These are phyloP conservation scores for Oophaga pumilio DNA, from an alignment of 2,113 vertebrate species.

Conservation along the genomic window DNA sequence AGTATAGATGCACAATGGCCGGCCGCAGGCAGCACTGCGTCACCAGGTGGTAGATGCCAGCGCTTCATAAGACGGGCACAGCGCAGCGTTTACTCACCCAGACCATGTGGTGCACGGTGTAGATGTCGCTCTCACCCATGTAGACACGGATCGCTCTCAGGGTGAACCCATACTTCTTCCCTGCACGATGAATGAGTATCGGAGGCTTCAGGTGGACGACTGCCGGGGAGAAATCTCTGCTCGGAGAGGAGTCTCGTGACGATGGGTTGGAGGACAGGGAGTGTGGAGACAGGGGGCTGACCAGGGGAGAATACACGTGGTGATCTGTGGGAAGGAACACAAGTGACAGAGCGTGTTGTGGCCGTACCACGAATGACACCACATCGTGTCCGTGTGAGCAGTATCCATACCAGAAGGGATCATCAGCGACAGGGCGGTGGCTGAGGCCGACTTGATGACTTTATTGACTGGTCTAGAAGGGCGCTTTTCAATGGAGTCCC, in stretches of 20 bases:
- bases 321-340: slow-evolving; percentile 76
- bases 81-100: slow-evolving; percentile 78
- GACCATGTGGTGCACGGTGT: slow-evolving; percentile 97
- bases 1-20: neutral
- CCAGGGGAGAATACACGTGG: slow-evolving; percentile 89
- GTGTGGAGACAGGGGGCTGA: slow-evolving; percentile 97
- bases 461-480: slow-evolving; percentile 87
- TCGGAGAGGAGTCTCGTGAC: slow-evolving; percentile 95
- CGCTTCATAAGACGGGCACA: too few relatives aligned
- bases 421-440: slow-evolving; percentile 93
- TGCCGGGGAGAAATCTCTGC: slow-evolving; percentile 89
- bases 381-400: too few relatives aligned
- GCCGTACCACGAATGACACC: slow-evolving; percentile 30
- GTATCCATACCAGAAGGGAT: slow-evolving; percentile 87
- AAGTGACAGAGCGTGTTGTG: neutral
- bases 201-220: slow-evolving; percentile 81
- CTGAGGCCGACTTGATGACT: slow-evolving; percentile 97
- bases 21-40: too few relatives aligned
- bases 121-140: slow-evolving; percentile 95
- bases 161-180: slow-evolving; percentile 98
- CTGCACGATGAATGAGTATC: slow-evolving; percentile 89
- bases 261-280: slow-evolving; percentile 96
- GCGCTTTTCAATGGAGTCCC: slow-evolving; percentile 87
- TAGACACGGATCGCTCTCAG: slow-evolving; percentile 95
- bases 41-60: too few relatives aligned